These are phyloP conservation scores for Bicyclus anynana DNA, from an alignment of 1,140 invertebrate genomes.

Conservation along the genomic window DNA sequence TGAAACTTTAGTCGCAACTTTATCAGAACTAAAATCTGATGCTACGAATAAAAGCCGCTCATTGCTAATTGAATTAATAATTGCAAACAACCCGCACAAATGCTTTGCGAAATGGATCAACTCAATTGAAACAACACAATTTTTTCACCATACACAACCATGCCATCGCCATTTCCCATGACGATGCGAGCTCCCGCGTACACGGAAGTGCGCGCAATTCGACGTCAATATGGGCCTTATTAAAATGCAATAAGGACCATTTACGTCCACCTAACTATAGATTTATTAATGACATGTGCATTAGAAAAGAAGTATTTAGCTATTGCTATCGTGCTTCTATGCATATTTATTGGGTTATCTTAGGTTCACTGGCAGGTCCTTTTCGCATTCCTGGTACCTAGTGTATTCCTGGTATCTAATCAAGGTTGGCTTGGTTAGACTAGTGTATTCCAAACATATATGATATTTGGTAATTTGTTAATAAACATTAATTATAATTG, in stretches of 20 bases:
- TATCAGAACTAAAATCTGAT: too few relatives aligned
- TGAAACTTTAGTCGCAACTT: too few relatives aligned
- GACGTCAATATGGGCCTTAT: conserved; percentile 27
- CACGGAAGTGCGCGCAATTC: conserved; percentile 25
- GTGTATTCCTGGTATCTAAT: background rate
- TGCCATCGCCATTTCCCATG: conserved; percentile 49
- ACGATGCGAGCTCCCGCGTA: conserved; percentile 34
- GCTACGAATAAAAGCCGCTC: too few relatives aligned
- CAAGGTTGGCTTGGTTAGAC: background rate
- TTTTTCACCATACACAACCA: conserved; percentile 35
- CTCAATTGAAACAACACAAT: conserved; percentile 14
- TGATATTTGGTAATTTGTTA: too few relatives aligned
- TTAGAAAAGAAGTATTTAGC: conserved; percentile 3
- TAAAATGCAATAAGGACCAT: conserved; percentile 24
- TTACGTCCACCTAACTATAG: background rate
- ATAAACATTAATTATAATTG: too few relatives aligned
- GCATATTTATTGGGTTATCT: background rate
- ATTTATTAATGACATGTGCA: conserved; percentile 6
- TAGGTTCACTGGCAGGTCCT: background rate
- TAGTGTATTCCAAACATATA: too few relatives aligned
- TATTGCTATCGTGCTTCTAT: background rate
- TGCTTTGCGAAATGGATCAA: conserved; percentile 2
- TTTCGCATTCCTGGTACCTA: background rate
- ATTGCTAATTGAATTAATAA: too few relatives aligned
- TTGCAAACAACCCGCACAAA: background rate